Evolutionary conservation across 2,797 vertebrate genomes (phyloP).

Genomic region (Pyrrhura leucotis): DNA sequence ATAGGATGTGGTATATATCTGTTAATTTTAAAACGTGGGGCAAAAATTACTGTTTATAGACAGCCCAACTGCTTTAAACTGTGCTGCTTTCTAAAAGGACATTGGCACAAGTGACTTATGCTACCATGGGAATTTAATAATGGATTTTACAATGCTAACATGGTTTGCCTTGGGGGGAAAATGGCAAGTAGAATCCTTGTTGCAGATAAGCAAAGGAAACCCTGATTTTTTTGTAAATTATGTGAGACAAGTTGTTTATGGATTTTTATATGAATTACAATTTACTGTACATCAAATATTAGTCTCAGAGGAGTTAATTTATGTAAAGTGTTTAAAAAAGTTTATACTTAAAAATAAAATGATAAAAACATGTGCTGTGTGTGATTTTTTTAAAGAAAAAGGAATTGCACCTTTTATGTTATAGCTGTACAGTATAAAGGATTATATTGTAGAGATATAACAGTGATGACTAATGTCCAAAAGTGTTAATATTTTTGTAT

Average conservation of each 20-base stretch:
- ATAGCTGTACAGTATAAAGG: constrained; percentile 85
- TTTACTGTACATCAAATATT: constrained; percentile 97
- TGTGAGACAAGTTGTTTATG: constrained; percentile 97
- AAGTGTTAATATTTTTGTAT: constrained; percentile 87
- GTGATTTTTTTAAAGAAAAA: constrained; percentile 81
- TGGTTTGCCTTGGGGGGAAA: constrained; percentile 82
- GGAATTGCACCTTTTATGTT: constrained; percentile 85
- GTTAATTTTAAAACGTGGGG: constrained; percentile 84
- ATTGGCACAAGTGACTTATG: constrained; percentile 79
- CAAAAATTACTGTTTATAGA: constrained; percentile 85
- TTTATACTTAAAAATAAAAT: constrained; percentile 96
- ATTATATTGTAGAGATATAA: constrained; percentile 87
- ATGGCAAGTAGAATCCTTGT: constrained; percentile 84
- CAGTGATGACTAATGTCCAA: constrained; percentile 80
- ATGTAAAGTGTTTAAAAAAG: constrained; percentile 99
- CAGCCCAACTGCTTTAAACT: constrained; percentile 80
- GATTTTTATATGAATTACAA: constrained; percentile 94
- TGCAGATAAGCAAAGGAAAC: constrained; percentile 89
- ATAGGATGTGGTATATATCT: constrained; percentile 84
- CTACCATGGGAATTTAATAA: constrained; percentile 77
- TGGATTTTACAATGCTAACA: constrained; percentile 78
- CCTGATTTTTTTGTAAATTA: constrained; percentile 98
- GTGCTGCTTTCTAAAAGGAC: constrained; percentile 84
- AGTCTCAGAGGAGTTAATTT: constrained; percentile 98
- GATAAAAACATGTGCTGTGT: constrained; percentile 89